Evolutionary conservation across 2,797 vertebrate species (phyloP), one percentile per base, ranked within the genome.

Genomic region (Lagodon rhomboides): DNA sequence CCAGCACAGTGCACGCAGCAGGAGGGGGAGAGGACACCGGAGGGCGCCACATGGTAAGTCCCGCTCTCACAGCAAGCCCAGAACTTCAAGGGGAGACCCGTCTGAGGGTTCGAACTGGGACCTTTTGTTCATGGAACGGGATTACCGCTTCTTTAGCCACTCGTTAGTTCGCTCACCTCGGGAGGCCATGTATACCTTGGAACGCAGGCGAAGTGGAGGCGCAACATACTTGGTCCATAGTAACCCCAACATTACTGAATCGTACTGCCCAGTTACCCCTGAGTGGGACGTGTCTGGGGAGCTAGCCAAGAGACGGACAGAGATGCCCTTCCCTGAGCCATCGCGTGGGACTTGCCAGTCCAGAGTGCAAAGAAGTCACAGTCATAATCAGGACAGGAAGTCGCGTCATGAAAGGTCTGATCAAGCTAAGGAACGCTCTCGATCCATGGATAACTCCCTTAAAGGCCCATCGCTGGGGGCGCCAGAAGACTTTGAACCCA

Each of bases 251-350:
- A 95, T 98, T 89, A 96, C 98, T 7, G 98, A 99, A 93, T 97
- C 98, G 27, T 96, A 97, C 92, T 98, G 98, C 94, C 98, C 98
- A 61, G 96, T 99, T 92, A 97, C 98, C 5, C 98, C 98, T 0
- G 98, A 99, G 88, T 99, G 98, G 98, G 98, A 99, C 1, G 98
- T 99, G 81, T 99, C 98, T 16, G 98, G 98, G 54, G 98, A 99
- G 87, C 87, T 99, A 79, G 98, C 98, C 85, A 99, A 99, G 92
- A 95, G 98, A 90, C 96, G 98, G 90, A 99, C 98, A 23, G 98
- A 99, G 94, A 98, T 99, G 98, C 98, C 98, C 92, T 99, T 99
- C 91, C 98, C 98, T 3, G 98, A 99, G 80, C 98, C 98, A 77
- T 99, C 98, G 25, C 95, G 98, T 62, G 98, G 98, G 73, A 99